Percentiles rank a stretch among this genome's conserved stretches.
phyloP scores from a whole-genome alignment of 2,888 invertebrate genomes.

The Matsumyia berberina region DNA sequence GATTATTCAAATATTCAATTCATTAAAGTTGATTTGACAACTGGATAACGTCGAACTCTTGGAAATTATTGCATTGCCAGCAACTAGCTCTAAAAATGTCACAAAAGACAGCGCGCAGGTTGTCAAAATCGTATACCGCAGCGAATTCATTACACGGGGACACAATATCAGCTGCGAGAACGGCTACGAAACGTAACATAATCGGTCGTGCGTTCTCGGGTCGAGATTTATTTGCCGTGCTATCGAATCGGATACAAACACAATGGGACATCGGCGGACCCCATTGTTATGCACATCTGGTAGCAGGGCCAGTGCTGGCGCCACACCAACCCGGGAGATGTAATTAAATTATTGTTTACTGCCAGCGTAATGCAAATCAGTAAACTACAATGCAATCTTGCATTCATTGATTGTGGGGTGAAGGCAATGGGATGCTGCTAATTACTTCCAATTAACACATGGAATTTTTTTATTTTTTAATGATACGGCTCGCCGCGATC shows the following conservation, averaged over 20 bases:
- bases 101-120: constrained; percentile 30
- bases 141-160: constrained; percentile 35
- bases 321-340: constrained; percentile 35
- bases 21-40: constrained; percentile 43
- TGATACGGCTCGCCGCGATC: background rate
- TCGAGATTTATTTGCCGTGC: constrained; percentile 29
- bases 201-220: constrained; percentile 23
- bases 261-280: constrained; percentile 21
- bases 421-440: constrained; percentile 19
- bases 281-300: constrained; percentile 46
- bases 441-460: constrained; percentile 32
- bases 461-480: background rate
- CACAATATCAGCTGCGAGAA: constrained; percentile 25
- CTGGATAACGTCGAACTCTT: constrained; percentile 21
- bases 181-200: background rate
- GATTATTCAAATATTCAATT: constrained; percentile 51
- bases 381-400: constrained; percentile 23
- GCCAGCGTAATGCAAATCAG: constrained; percentile 47
- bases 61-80: constrained; percentile 26
- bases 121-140: constrained; percentile 46
- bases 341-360: constrained; percentile 57
- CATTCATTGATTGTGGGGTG: constrained; percentile 1
- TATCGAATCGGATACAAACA: constrained; percentile 8
- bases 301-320: constrained; percentile 43
- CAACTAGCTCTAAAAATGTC: constrained; percentile 53